Conservation (phyloP, 2,888 invertebrate species). For the Galerucella pusilla region DNA sequence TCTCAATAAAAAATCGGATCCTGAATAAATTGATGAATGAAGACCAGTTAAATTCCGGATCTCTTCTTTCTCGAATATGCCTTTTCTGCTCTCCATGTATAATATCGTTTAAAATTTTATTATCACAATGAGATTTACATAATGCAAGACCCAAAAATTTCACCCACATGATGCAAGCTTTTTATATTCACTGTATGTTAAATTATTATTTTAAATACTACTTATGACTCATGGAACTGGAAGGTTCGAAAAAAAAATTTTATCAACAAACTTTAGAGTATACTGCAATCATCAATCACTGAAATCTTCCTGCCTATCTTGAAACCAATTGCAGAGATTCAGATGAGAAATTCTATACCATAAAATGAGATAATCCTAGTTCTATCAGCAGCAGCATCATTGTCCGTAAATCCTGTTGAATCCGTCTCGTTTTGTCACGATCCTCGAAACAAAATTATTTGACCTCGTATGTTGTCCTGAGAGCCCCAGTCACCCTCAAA, state of each 20-base stretch:
- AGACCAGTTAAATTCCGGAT: too few relatives aligned
- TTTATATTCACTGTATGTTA: too few relatives aligned
- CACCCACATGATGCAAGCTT: too few relatives aligned
- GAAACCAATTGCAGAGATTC: conserved; percentile 10
- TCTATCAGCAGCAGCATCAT: conserved; percentile 15
- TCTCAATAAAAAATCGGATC: too few relatives aligned
- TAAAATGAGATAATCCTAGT: conserved; percentile 19
- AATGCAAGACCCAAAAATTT: too few relatives aligned
- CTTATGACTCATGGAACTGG: too few relatives aligned
- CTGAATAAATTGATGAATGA: too few relatives aligned
- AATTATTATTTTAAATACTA: too few relatives aligned
- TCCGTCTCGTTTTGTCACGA: conserved; percentile 37
- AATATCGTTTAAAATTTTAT: too few relatives aligned
- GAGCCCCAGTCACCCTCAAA: conserved; percentile 9
- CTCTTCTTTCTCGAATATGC: too few relatives aligned
- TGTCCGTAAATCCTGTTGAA: conserved; percentile 26
- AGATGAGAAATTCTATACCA: conserved; percentile 14
- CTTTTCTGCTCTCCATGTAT: too few relatives aligned
- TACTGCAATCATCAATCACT: not conserved
- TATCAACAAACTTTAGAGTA: not conserved
- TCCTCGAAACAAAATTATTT: conserved; percentile 35
- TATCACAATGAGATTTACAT: too few relatives aligned
- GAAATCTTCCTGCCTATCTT: not conserved
- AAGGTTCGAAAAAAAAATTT: not conserved
- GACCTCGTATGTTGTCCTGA: conserved; percentile 27